Base-by-base conservation (phyloP, 2,113 vertebrate species). In the Synchiropus splendidus region DNA sequence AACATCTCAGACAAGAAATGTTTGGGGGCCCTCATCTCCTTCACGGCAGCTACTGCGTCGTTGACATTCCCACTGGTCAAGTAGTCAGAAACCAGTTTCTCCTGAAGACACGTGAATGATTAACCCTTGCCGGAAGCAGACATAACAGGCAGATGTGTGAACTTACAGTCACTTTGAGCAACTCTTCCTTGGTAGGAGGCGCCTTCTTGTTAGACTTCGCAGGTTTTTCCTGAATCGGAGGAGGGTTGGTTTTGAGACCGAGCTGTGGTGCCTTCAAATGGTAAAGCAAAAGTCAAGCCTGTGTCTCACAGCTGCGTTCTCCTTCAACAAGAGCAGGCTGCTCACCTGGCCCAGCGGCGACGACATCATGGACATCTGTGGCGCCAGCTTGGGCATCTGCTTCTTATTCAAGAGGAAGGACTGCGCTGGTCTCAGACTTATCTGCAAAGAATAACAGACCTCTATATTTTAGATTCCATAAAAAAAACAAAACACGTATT, bases 371-470 rank as follows among this genome's bases (percentile, higher is more conserved):
- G 70, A 75, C 77, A 92, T 94, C 78, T 96, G 94, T 67, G 93
- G 91, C 82, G 92, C 92, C 81, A 97, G 86, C 85, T 97, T 99
- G 83, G 90, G 90, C 84, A 89, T 88, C 87, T 96, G 94, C 71
- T 91, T 97, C 84, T 97, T 98, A 77, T 87, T 95, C 76, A 99
- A 78, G 57, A 94, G 74, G 75, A 99, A 99, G 37, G 90, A 92
- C 83, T 99, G 95, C 74, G 95, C 94, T 64, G 95, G 95, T 76
- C 95, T 93, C 83, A 99, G 83, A 67, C 95, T 98, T 77, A 98
- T 97, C 94, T 99, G 32, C 0, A 58, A 12, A 5, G 10, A 4
- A 68, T 46, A 6, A 37, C 4, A 31, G 12, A 16, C 12, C 5
- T 14, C n/a, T n/a, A n/a, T n/a, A n/a, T n/a, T n/a, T n/a, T n/a